Evolutionary conservation across 2,888 invertebrate species (phyloP).

Genomic region (Napeogenes sylphis): DNA sequence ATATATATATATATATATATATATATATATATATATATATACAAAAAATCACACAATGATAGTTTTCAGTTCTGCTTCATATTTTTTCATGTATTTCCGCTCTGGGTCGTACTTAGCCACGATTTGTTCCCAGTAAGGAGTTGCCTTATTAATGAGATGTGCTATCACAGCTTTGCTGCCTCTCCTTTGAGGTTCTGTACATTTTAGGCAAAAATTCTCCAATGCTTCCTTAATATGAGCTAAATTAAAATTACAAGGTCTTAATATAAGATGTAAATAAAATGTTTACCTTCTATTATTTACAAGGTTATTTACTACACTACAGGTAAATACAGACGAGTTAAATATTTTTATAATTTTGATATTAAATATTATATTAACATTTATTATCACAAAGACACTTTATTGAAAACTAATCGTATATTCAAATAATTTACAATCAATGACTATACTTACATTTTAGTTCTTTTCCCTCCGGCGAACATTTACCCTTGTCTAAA

Average conservation of each 20-base stretch:
- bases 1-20: no score
- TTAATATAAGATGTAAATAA: neutral
- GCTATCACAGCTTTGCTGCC: slow-evolving; percentile 49
- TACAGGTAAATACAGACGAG: neutral
- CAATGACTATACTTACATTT: slow-evolving; percentile 75
- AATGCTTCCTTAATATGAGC: slow-evolving; percentile 60
- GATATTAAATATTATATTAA: no score
- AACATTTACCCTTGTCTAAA: slow-evolving; percentile 79
- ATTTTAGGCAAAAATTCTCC: slow-evolving; percentile 55
- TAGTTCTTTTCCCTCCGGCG: slow-evolving; percentile 82
- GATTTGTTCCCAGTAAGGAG: slow-evolving; percentile 47
- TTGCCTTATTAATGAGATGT: slow-evolving; percentile 57
- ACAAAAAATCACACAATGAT: slow-evolving; percentile 31
- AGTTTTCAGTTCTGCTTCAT: slow-evolving; percentile 44
- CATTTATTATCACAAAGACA: no score
- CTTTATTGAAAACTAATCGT: no score
- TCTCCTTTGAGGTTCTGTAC: slow-evolving; percentile 48
- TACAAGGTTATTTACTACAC: neutral
- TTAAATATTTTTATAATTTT: no score
- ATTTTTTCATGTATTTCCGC: slow-evolving; percentile 40
- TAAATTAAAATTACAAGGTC: slow-evolving; percentile 31
- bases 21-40: no score
- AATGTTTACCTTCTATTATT: neutral
- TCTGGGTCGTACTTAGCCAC: slow-evolving; percentile 49
- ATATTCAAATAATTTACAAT: no score